Evolutionary conservation across 2,113 vertebrate genomes (phyloP), one percentile per base, ranked within the genome.

Genomic region (Scolopax mira): DNA sequence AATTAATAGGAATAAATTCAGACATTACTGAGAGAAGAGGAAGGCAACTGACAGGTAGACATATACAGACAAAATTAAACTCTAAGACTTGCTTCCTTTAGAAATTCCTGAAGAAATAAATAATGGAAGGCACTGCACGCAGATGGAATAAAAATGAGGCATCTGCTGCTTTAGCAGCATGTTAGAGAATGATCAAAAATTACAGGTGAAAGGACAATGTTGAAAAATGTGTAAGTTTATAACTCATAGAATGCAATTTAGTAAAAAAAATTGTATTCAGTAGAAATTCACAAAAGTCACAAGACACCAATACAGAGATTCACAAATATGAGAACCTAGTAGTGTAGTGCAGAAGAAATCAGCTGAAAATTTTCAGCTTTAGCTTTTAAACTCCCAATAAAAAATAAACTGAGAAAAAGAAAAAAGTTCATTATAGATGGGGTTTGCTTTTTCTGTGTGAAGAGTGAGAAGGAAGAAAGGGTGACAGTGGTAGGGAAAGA

Each of bases 51-150:
- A 93, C 79, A 94, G 88, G 82, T 18, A 94, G 93, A 91, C 62
- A 90, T 80, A 93, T 46, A 93, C 71, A 95, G 85, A 90, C 30
- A 85, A 90, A 95, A 94, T 93, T 69, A n/a, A 82, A 64, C 66
- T 41, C 5, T 54, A 75, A 79, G 18, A 10, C 22, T 79, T 85
- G 39, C 49, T 87, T 94, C 48, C 49, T 85, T 77, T 58, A 72
- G 90, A 94, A 91, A 88, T 88, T 93, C 71, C 79, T 79, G 41
- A 83, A 90, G 62, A 79, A 72, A 65, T 77, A 94, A 95, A 88
- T 61, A 90, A 85, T 62, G 31, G 41, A 77, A 88, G 27, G n/a
- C 31, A 90, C 21, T 85, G 69, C 18, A 77, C 0, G 1, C 23
- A 84, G 31, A 66, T 7, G 39, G 65, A 94, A 83, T 55, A 60